These are phyloP conservation scores for Pristionchus japonicus DNA, from an alignment of 2,888 invertebrate species.

Conservation along the genomic window DNA sequence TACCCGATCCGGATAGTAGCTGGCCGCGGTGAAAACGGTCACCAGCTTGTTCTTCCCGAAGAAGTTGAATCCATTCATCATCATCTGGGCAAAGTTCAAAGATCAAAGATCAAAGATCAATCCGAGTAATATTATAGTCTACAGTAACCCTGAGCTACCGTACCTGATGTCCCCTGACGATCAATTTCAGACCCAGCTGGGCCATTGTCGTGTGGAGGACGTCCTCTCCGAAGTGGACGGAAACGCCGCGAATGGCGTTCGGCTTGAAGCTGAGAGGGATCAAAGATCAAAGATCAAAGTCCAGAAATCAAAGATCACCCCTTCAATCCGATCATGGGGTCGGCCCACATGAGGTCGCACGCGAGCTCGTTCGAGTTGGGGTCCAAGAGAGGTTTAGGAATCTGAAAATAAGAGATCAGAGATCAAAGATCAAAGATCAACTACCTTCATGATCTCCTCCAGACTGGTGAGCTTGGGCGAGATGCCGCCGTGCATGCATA, in stretches of 20 bases:
- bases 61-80: conserved; percentile 40
- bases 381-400: conserved; percentile 52
- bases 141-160: neutral
- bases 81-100: neutral
- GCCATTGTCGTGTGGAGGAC: neutral
- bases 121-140: too few species aligned
- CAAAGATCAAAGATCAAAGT: conserved; percentile 8
- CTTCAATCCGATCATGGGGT: conserved; percentile 52
- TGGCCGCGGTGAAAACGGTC: conserved; percentile 17
- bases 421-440: conserved; percentile 16
- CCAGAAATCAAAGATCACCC: neutral
- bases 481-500: conserved; percentile 29
- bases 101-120: neutral
- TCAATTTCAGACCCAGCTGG: neutral
- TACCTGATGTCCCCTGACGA: conserved; percentile 27
- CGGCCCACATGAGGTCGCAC: conserved; percentile 58
- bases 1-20: neutral
- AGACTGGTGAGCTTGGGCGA: neutral
- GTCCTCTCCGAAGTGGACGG: neutral
- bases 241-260: neutral
- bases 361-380: conserved; percentile 48
- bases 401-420: conserved; percentile 45
- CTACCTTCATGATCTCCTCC: conserved; percentile 2
- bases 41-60: neutral
- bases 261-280: neutral